Base-by-base conservation (phyloP, 2,113 vertebrate species). In the Prunella fulvescens region DNA sequence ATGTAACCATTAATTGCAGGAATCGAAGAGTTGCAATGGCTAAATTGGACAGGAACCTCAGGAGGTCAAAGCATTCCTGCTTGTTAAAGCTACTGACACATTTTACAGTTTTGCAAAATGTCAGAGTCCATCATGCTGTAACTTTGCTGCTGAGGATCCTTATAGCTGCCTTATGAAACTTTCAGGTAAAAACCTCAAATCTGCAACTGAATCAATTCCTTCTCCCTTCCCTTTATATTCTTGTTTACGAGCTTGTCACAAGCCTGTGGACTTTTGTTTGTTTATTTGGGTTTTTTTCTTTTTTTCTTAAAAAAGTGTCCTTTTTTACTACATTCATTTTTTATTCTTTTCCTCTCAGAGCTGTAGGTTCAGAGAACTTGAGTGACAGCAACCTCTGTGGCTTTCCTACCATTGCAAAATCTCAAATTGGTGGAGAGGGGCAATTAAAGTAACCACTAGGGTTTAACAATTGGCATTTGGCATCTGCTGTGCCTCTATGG, bases 1-100 rank as follows among this genome's bases (percentile, higher is more conserved):
- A 80, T 81, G 51, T 56, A 86, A 57, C 73, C 72, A 92, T 94
- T 96, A 96, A 92, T 92, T 93, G 89, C 65, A 67, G 4, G 92
- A 96, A 92, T 65, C 2, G 19, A 90, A 70, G 73, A 94, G 84
- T 69, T 89, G 88, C 60, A 60, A 60, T 60, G 50, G 88, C 66
- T 95, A 94, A 96, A 96, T 95, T 93, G 88, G 88, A 92, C 92
- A 91, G 66, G 65, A 96, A 94, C 86, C 64, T 96, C 81, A 60
- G 88, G 95, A 88, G 83, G 95, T 92, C 95, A 96, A 94, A 94
- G 83, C 19, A 40, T 64, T 88, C 31, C 84, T 86, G 90, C 93
- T 96, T 95, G 87, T 97, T 96, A 96, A 96, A 91, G 69, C 88
- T 84, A 44, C 86, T 91, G 93, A 92, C 81, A 86, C 3, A 1